phyloP scores from a whole-genome alignment of 2,113 vertebrate genomes.

The Poeciliopsis retropinna region DNA sequence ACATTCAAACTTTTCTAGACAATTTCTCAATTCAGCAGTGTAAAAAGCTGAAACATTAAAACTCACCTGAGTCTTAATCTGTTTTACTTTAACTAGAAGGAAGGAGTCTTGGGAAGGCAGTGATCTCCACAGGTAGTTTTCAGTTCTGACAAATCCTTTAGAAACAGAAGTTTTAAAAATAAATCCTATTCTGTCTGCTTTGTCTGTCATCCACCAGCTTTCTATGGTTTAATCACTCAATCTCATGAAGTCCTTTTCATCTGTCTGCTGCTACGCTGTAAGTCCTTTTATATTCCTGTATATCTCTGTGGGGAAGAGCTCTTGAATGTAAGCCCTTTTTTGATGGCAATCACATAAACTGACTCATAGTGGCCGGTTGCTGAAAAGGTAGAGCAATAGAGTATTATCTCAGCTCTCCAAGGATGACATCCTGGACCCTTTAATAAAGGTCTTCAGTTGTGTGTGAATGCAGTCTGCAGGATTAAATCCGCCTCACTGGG shows the following conservation, averaged over 20 bases:
- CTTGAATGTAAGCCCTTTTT: conserved; percentile 20
- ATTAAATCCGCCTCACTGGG: not conserved
- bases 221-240: conserved; percentile 5
- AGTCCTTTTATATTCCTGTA: conserved; percentile 26
- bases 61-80: not conserved
- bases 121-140: not conserved
- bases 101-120: not conserved
- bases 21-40: too few species aligned
- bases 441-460: conserved; percentile 13
- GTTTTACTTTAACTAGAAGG: not conserved
- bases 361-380: conserved; percentile 5
- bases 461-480: not conserved
- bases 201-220: not conserved
- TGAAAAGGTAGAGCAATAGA: not conserved
- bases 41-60: not conserved
- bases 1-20: not conserved
- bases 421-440: conserved; percentile 15
- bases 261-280: not conserved
- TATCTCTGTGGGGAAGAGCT: conserved; percentile 22
- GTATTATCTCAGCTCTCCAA: conserved; percentile 29
- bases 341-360: conserved; percentile 16
- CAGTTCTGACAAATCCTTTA: not conserved
- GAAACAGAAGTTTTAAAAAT: not conserved
- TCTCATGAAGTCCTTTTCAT: conserved; percentile 29
- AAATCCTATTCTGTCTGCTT: not conserved